Percentiles rank a stretch among this genome's conserved stretches.
phyloP scores from a whole-genome alignment of 2,113 vertebrate species.

The Planiliza haematocheilus region DNA sequence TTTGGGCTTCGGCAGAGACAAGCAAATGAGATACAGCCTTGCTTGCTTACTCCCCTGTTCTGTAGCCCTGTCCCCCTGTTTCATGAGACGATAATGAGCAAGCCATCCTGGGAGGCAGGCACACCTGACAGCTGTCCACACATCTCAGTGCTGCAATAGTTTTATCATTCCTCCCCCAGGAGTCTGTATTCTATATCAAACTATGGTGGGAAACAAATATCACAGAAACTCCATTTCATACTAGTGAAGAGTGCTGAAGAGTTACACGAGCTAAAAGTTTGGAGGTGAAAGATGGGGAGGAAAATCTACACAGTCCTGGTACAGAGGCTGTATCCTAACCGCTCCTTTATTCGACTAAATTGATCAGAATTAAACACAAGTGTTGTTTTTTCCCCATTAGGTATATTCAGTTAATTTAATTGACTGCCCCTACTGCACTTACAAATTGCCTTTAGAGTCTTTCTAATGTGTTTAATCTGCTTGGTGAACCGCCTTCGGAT shows the following conservation, averaged over 20 bases:
- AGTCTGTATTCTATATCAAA: slow-evolving; percentile 47
- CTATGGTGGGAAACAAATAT: slow-evolving; percentile 36
- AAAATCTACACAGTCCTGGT: not conserved
- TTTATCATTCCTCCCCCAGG: slow-evolving; percentile 65
- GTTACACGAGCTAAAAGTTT: slow-evolving; percentile 9
- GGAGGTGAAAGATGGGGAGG: slow-evolving; percentile 4
- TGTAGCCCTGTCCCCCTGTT: slow-evolving; percentile 57
- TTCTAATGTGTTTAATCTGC: slow-evolving; percentile 18
- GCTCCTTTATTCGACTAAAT: not conserved
- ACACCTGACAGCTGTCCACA: slow-evolving; percentile 76
- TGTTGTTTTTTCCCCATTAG: no score
- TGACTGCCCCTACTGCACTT: not conserved
- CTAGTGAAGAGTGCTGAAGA: not conserved
- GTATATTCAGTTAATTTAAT: no score
- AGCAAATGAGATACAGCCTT: slow-evolving; percentile 67
- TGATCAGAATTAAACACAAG: no score
- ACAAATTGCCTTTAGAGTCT: not conserved
- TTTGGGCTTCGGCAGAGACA: slow-evolving; percentile 63
- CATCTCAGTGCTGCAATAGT: slow-evolving; percentile 60
- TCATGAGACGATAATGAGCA: slow-evolving; percentile 74
- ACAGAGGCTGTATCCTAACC: not conserved
- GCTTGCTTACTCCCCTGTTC: slow-evolving; percentile 54
- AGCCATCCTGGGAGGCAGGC: slow-evolving; percentile 71
- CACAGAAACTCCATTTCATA: slow-evolving; percentile 35
- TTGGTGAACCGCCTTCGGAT: not conserved